Conservation (phyloP, 2,888 invertebrate genomes). For the Pycnomerus fuliginosus region DNA sequence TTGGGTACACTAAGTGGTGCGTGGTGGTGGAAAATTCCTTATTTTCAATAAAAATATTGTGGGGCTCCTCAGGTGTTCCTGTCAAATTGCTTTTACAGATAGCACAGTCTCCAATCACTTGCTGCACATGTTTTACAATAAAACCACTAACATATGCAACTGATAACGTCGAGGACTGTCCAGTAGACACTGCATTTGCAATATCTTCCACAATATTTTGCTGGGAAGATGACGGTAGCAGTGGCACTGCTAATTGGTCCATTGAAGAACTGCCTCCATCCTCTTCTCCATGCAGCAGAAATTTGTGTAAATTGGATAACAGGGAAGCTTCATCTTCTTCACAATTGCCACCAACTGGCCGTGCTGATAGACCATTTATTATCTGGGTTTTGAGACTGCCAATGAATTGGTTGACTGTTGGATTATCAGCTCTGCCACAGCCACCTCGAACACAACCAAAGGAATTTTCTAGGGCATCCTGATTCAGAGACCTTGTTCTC, state of each 20-base stretch:
- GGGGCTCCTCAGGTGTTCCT: conserved; percentile 1
- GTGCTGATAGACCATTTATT: conserved; percentile 19
- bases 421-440: conserved; percentile 28
- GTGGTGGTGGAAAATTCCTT: conserved; percentile 4
- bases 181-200: conserved; percentile 3
- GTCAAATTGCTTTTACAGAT: neutral
- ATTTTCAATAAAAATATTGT: conserved; percentile 6
- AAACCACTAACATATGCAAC: conserved; percentile 12
- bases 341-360: conserved; percentile 13
- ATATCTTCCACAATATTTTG: conserved; percentile 1
- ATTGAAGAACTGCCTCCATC: too few species aligned
- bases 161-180: neutral
- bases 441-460: conserved; percentile 24
- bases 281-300: neutral
- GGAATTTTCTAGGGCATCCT: conserved; percentile 28
- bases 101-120: conserved; percentile 3
- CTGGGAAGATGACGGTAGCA: too few species aligned
- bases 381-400: conserved; percentile 25
- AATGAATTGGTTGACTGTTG: conserved; percentile 23
- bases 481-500: conserved; percentile 22
- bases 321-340: conserved; percentile 16
- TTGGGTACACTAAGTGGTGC: conserved; percentile 4
- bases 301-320: conserved; percentile 7
- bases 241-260: conserved; percentile 3
- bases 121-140: conserved; percentile 2